Base-by-base conservation (phyloP, 2,888 invertebrate genomes). In the Drosophila fungiperda region DNA sequence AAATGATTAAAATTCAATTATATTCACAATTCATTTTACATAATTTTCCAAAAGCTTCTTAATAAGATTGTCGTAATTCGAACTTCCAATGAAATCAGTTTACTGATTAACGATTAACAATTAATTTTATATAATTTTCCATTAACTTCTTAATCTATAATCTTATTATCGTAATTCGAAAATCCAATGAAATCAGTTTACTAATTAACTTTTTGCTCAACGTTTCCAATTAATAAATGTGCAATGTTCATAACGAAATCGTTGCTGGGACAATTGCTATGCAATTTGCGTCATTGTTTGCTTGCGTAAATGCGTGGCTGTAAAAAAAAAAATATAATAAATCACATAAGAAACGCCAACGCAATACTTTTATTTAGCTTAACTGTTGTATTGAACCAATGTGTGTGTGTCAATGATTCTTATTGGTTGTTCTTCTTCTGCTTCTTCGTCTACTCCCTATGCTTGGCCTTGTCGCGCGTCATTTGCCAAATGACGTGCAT, bases 401-500 rank as follows among this genome's bases (percentile, higher is more conserved):
- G 29, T 29, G 29, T 29, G 12, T 50, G 54, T 36, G 54, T 54
- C n/a, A 55, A 54, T 38, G n/a, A 12, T 29, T 29, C n/a, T 54
- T n/a, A 6, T 36, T 26, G 49, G 7, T 45, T 23, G 15, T 15
- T 48, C 15, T n/a, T n/a, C 17, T 7, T 11, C 11, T 8, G 9
- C 29, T 29, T 26, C 3, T 12, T 8, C 6, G n/a, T 9, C 8
- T 35, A 8, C 23, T 26, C 17, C n/a, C 1, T 26, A 26, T 38
- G n/a, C 8, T 6, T 42, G 57, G 20, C 68, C 71, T 38, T 29
- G 54, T 64, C 2, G 68, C 2, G 68, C 60, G 73, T 45, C 49
- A 35, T 32, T 53, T 58, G 49, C 36, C 42, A 35, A 57, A 79
- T 81, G 23, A 67, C 67, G 38, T 49, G 62, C 62, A 73, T 76